Evolutionary conservation across 1,140 invertebrate species (phyloP), one percentile per base, ranked within the genome.

Genomic region (Rhagoletis pomonella): DNA sequence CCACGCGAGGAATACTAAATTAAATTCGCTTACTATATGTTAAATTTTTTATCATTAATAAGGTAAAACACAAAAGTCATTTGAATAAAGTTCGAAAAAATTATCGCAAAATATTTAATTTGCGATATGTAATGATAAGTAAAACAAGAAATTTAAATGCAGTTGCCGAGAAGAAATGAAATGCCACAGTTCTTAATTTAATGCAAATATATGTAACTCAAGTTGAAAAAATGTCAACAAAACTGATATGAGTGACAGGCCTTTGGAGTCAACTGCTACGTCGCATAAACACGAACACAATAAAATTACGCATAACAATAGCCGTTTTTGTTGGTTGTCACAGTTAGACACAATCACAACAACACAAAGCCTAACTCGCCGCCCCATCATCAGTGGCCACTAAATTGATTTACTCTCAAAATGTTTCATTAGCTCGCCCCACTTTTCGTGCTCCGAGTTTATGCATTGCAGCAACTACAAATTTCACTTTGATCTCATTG

Each of bases 361-460:
- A 4, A 47, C 67, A 47, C 67, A 73, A 73, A 73, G 67, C 67
- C 42, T n/a, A 47, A 29, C 29, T 29, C 29, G 29, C 29, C 42
- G n/a, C n/a, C 44, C 50, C 5, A 55, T 55, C 50, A 55, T 7
- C 50, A 55, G 50, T 10, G 44, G 14, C 42, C 44, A 73, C 39
- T 73, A 73, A 73, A 73, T 44, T 73, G 67, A 73, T 47, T 73
- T 73, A 73, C 67, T 39, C 67, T 73, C 42, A 62, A 62, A 62
- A 12, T 62, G 1, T 62, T 14, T 4, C 9, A 62, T 62, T 62
- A 17, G 60, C 17, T 12, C 4, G 60, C 17, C 0, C 4, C 1
- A 4, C 10, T 62, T 62, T 62, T n/a, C 60, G 12, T n/a, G 17
- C 5, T 62, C 1, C 17, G 47, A 73, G 44, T 73, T 47, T 47